These are phyloP conservation scores for Lutjanus erythropterus DNA, from an alignment of 2,113 vertebrate species.

Conservation along the genomic window DNA sequence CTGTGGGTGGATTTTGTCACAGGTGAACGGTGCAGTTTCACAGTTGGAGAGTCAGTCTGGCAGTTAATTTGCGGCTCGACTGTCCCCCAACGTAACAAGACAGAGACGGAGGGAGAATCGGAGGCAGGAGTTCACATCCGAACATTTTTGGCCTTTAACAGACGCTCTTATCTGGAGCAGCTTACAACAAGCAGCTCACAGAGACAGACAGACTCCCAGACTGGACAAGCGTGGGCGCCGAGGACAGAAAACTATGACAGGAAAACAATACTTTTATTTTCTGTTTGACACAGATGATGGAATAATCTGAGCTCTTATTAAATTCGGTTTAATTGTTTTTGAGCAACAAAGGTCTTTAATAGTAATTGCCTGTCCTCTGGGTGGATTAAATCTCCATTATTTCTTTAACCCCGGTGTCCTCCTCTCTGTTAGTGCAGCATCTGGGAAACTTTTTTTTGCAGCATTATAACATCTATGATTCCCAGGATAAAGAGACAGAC, in stretches of 20 bases:
- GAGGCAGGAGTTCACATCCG: neutral
- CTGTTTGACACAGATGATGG: slow-evolving; percentile 17
- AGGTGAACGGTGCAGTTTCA: neutral
- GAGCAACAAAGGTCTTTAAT: slow-evolving; percentile 5
- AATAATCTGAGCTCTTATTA: neutral
- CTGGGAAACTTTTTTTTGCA: slow-evolving; percentile 11
- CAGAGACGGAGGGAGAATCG: neutral
- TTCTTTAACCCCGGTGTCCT: slow-evolving; percentile 5
- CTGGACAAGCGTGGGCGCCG: slow-evolving; percentile 3
- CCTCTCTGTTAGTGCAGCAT: slow-evolving; percentile 5
- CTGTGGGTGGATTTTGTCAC: neutral
- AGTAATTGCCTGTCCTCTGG: neutral
- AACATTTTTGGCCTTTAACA: slow-evolving; percentile 8
- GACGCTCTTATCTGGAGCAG: slow-evolving; percentile 18
- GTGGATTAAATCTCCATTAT: slow-evolving; percentile 35
- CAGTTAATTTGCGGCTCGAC: neutral
- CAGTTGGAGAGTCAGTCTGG: neutral
- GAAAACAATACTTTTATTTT: slow-evolving; percentile 29
- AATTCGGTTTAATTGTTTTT: slow-evolving; percentile 3
- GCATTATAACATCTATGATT: neutral
- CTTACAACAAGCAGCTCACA: slow-evolving; percentile 28
- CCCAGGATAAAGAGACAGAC: slow-evolving; percentile 10
- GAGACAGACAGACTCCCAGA: slow-evolving; percentile 30
- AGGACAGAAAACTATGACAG: neutral
- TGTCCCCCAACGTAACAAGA: neutral